These are phyloP conservation scores for Dryocosmus kuriphilus DNA, from an alignment of 2,888 invertebrate species.

Conservation along the genomic window DNA sequence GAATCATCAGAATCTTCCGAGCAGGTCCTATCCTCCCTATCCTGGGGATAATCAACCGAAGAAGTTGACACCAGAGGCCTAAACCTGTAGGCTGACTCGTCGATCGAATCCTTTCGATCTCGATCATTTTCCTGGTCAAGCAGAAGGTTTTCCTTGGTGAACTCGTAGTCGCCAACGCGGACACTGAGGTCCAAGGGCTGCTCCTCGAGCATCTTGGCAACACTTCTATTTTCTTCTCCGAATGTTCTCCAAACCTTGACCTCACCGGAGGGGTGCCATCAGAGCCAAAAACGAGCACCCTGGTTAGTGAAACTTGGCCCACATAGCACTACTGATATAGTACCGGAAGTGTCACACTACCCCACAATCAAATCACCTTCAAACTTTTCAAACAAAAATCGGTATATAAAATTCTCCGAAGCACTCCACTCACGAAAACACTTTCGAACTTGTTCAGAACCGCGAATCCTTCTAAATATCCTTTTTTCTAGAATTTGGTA, in stretches of 20 bases:
- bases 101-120: slow-evolving; percentile 57
- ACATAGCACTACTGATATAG: slow-evolving; percentile 19
- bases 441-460: background rate
- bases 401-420: background rate
- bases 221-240: slow-evolving; percentile 46
- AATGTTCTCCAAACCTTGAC: slow-evolving; percentile 52
- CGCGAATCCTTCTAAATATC: background rate
- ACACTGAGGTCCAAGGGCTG: slow-evolving; percentile 90
- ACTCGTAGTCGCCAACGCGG: slow-evolving; percentile 75
- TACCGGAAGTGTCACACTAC: slow-evolving; percentile 8
- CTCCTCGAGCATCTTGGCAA: slow-evolving; percentile 79
- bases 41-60: slow-evolving; percentile 73
- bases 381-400: background rate
- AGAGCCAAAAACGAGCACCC: background rate
- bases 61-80: slow-evolving; percentile 63
- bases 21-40: slow-evolving; percentile 80
- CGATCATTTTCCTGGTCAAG: slow-evolving; percentile 57
- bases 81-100: slow-evolving; percentile 77
- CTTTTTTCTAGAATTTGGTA: background rate
- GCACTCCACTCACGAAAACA: slow-evolving; percentile 3
- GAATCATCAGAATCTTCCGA: slow-evolving; percentile 92
- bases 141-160: slow-evolving; percentile 72
- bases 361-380: slow-evolving; percentile 21
- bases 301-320: slow-evolving; percentile 14
- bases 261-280: slow-evolving; percentile 57